phyloP scores from a whole-genome alignment of 2,888 invertebrate species.

The Aleiodes alternator region DNA sequence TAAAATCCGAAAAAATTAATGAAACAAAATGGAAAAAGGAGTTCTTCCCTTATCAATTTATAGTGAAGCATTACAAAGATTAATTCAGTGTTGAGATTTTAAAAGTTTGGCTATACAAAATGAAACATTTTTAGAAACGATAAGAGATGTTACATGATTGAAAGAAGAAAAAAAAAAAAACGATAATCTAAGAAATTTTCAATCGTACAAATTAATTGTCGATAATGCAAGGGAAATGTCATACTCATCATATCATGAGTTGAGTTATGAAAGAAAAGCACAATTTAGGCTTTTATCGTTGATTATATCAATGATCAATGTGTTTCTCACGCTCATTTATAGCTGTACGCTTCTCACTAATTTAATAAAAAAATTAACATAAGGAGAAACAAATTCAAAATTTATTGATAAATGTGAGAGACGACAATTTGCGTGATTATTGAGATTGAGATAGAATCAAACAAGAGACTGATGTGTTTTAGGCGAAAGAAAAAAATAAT shows the following conservation, averaged over 20 bases:
- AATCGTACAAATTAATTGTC: conserved; percentile 20
- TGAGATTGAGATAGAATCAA: conserved; percentile 49
- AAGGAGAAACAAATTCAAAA: conserved; percentile 24
- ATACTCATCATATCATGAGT: conserved; percentile 23
- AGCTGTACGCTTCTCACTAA: conserved; percentile 16
- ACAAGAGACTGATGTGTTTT: conserved; percentile 55
- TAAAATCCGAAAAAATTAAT: not conserved
- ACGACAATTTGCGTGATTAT: conserved; percentile 39
- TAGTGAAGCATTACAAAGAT: not conserved
- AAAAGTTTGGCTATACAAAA: conserved; percentile 27
- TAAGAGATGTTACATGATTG: conserved; percentile 3
- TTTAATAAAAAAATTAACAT: conserved; percentile 38
- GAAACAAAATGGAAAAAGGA: not conserved
- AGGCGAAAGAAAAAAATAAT: conserved; percentile 27
- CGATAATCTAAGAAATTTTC: conserved; percentile 1
- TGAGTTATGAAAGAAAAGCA: not conserved
- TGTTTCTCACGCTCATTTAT: not conserved
- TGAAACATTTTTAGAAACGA: conserved; percentile 10
- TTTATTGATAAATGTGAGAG: conserved; percentile 15
- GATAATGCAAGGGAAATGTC: not conserved
- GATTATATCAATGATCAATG: not conserved
- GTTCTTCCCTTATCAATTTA: conserved; percentile 22
- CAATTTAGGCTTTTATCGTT: not conserved
- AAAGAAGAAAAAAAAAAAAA: not conserved
- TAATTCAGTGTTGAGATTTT: conserved; percentile 9